Evolutionary conservation across 2,113 vertebrate genomes (phyloP), one percentile per base, ranked within the genome.

Genomic region (Leptobrachium ailaonicum): DNA sequence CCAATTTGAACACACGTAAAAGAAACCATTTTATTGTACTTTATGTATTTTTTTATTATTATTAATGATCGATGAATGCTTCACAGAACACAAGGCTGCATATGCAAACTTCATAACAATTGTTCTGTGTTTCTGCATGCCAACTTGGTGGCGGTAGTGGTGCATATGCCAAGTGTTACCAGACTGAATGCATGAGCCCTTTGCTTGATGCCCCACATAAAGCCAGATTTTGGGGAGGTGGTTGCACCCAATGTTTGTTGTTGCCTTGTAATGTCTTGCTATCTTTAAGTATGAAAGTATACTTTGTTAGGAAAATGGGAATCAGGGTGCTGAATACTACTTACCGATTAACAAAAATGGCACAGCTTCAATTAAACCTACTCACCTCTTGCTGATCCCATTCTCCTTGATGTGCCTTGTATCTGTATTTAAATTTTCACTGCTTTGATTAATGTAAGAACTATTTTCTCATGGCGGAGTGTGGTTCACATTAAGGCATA

Each of bases 201-300:
- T 42, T 95, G 95, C 96, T 95, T 96, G 94, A 95, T 96, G 96
- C 96, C 97, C 96, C 96, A 98, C 97, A 97, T 93, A 90, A 96
- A 95, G 95, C 98, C 97, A 96, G 97, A 96, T 93, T 93, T 93
- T 84, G 94, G 96, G 98, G 97, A 98, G 95, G 96, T 97, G 95
- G 75, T 77, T 95, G 93, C 93, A 95, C 91, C 91, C 88, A 88
- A 90, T 90, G 93, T 92, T 87, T 90, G 86, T 92, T 92, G 93
- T 96, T 69, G 94, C 91, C 91, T 90, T 92, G 91, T 93, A 85
- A 90, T 89, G 93, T 95, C 90, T 93, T 93, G 94, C 94, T 92
- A 90, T 93, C 89, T 87, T 75, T 80, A 82, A 84, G 85, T 82
- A 14, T 77, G 85, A 84, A 83, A 76, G 67, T 82, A 80, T 75